Evolutionary conservation across 92 coral and sea anemone species (phyloP), one percentile per base, ranked within the genome.

Genomic region (Porites cylindrica): DNA sequence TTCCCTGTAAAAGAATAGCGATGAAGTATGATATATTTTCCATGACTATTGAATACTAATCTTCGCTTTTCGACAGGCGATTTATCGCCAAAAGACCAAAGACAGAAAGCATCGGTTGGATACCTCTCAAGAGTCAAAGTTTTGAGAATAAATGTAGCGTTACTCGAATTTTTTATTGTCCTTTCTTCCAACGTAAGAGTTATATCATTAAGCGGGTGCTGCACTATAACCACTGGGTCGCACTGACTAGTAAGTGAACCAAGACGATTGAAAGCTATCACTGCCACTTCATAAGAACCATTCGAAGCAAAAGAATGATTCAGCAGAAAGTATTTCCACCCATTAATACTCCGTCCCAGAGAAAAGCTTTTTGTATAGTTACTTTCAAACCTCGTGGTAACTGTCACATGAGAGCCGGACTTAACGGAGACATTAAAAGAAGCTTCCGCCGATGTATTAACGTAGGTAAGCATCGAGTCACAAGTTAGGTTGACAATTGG

Each of bases 31-130:
- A 17, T 53, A 19, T 43, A 4, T 74, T 18, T 8, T 50, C 74
- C 84, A 1, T 43, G 9, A 13, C 74, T 80, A 50, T 73, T 60
- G 51, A 75, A 93, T 53, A 66, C 21, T 23, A 92, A 92, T 68
- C 86, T 80, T n/a, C 38, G 70, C 3, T 75, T 24, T 8, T 21
- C 29, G 10, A 20, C 59, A 8, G 67, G 71, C 10, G 52, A 79
- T n/a, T 82, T 86, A 58, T 95, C 94, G 12, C 96, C 96, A 77
- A 95, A 95, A 7, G 56, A n/a, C 98, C 98, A 93, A 1, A 58
- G 61, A 51, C 98, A 95, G 12, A 89, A 73, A 1, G 88, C 93
- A 79, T 93, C 70, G 12, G 93, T 90, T 13, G 98, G 94, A 11
- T 59, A 69, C 23, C 54, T 1, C 2, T 62, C 56, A 8, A 47